Conservation (phyloP, 2,888 invertebrate species). For the Calameuta idolon region DNA sequence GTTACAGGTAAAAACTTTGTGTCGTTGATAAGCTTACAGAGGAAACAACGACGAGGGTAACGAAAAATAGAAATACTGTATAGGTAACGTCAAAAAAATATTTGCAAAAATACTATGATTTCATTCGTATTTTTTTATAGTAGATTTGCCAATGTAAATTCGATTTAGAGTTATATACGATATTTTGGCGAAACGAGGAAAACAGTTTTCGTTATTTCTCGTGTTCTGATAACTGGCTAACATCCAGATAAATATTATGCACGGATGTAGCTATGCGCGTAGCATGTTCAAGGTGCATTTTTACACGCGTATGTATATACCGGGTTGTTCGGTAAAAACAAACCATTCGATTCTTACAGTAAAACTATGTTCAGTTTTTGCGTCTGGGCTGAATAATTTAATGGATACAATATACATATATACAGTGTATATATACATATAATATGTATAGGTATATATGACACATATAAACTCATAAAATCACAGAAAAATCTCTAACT, state of each 20-base stretch:
- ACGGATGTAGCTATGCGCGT: too few species aligned
- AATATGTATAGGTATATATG: not conserved
- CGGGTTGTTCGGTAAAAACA: too few species aligned
- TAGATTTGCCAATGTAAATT: too few species aligned
- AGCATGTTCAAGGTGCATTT: too few species aligned
- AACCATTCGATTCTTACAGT: not conserved
- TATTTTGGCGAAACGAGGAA: too few species aligned
- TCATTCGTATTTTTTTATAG: too few species aligned
- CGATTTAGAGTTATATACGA: too few species aligned
- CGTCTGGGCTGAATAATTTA: not conserved
- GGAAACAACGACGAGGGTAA: not conserved
- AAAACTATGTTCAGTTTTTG: not conserved
- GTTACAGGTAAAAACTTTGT: not conserved
- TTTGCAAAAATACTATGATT: not conserved
- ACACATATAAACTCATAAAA: not conserved
- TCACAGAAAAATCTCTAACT: not conserved
- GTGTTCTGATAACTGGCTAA: constrained; percentile 2
- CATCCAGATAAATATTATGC: not conserved
- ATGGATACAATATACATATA: not conserved
- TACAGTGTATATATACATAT: too few species aligned
- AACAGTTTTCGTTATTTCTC: not conserved
- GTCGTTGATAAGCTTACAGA: not conserved
- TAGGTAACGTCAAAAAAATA: not conserved
- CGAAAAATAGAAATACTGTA: not conserved
- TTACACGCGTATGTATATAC: too few species aligned